Evolutionary conservation across 2,888 invertebrate species (phyloP).

Genomic region (Scrobipalpa atriplicella): DNA sequence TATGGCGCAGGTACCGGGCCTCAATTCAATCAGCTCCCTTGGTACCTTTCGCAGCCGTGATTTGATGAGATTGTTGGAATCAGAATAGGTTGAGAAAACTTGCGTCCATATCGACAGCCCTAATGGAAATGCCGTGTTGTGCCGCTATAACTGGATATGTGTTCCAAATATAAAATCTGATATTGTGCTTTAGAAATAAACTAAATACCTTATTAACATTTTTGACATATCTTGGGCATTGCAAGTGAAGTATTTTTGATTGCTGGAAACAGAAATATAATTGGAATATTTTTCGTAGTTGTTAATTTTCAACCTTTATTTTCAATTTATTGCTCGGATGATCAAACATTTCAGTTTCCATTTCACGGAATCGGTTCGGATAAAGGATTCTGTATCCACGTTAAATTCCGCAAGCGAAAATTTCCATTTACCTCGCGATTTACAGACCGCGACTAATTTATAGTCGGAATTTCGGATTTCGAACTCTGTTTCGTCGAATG

Average conservation of each 20-base stretch:
- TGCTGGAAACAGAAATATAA: too few species aligned
- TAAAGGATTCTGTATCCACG: conserved; percentile 16
- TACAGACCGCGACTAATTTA: conserved; percentile 40
- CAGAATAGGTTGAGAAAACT: conserved; percentile 70
- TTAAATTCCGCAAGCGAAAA: conserved; percentile 11
- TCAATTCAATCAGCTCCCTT: conserved; percentile 80
- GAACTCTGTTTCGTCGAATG: conserved; percentile 51
- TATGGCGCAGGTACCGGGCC: conserved; percentile 72
- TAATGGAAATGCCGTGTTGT: conserved; percentile 68
- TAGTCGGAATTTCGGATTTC: conserved; percentile 30
- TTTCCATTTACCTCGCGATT: conserved; percentile 32
- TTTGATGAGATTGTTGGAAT: conserved; percentile 81
- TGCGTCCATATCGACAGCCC: conserved; percentile 49
- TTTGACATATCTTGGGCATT: too few species aligned
- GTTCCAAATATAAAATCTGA: conserved; percentile 29
- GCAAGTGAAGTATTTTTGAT: too few species aligned
- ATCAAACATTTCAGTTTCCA: conserved; percentile 7
- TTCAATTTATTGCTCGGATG: conserved; percentile 24
- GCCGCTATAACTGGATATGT: conserved; percentile 33
- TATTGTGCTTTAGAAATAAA: too few species aligned
- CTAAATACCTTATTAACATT: too few species aligned
- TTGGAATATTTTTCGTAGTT: neutral
- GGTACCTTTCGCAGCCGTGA: conserved; percentile 66
- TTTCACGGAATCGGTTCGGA: conserved; percentile 1
- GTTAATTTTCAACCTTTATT: conserved; percentile 26